Evolutionary conservation across 35 echinoderm and acorn worm genomes (phyloP).

Genomic region (Heliocidaris tuberculata): DNA sequence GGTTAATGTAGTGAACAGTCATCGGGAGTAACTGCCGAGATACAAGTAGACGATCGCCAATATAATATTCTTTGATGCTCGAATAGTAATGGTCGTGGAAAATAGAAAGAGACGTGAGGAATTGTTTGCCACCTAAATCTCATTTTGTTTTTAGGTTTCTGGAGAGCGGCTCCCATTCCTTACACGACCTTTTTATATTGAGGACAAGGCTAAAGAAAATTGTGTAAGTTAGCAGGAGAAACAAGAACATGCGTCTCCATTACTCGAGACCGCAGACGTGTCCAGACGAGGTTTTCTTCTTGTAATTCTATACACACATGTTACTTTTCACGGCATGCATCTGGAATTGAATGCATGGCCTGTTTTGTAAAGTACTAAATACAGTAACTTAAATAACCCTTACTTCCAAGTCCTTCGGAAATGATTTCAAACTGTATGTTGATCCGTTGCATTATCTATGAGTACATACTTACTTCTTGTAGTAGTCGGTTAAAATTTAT

Average conservation of each 20-base stretch:
- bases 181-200: neutral
- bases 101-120: neutral
- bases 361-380: no score
- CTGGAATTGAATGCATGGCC: neutral
- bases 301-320: neutral
- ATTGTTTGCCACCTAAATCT: neutral
- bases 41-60: neutral
- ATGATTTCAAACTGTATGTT: no score
- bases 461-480: no score
- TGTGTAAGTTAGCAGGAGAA: neutral
- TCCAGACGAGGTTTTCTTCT: neutral
- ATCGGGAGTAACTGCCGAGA: neutral
- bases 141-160: neutral
- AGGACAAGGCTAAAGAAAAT: slow-evolving; percentile 11
- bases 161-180: neutral
- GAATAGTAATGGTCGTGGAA: neutral
- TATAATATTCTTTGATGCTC: neutral
- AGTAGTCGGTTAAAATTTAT: no score
- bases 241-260: neutral
- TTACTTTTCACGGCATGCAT: neutral
- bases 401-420: no score
- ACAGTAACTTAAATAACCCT: no score
- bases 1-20: neutral
- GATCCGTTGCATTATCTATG: no score
- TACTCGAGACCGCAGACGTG: neutral